These are phyloP conservation scores for Trissolcus japonicus DNA, from an alignment of 2,888 invertebrate genomes.

Conservation along the genomic window DNA sequence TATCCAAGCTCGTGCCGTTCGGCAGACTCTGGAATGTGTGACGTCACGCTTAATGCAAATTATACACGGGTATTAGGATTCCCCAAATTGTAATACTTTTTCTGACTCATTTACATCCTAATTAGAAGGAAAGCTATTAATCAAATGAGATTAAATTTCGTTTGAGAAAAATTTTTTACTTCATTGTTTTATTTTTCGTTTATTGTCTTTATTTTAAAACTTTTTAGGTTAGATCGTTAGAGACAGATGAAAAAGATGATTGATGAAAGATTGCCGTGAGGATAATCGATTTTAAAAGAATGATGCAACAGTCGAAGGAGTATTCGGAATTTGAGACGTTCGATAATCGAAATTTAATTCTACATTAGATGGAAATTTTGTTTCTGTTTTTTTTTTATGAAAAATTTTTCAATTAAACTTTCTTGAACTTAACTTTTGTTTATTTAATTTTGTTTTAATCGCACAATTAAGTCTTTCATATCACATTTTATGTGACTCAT, in stretches of 20 bases:
- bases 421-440: too few species aligned
- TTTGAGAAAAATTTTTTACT: too few species aligned
- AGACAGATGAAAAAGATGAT: too few species aligned
- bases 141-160: too few species aligned
- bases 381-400: not conserved
- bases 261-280: not conserved
- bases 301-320: not conserved
- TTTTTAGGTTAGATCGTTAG: too few species aligned
- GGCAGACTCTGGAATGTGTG: not conserved
- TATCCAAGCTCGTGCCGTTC: not conserved
- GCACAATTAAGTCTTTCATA: too few species aligned
- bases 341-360: not conserved
- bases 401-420: too few species aligned
- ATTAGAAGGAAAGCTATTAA: not conserved
- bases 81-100: not conserved
- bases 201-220: too few species aligned
- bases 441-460: too few species aligned
- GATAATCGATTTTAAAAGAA: not conserved
- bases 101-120: not conserved
- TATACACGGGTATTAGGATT: not conserved
- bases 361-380: not conserved
- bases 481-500: too few species aligned
- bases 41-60: not conserved
- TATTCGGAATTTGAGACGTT: not conserved
- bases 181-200: too few species aligned